Conservation (phyloP, 1,140 invertebrate genomes). For the Teleopsis dalmanni region DNA sequence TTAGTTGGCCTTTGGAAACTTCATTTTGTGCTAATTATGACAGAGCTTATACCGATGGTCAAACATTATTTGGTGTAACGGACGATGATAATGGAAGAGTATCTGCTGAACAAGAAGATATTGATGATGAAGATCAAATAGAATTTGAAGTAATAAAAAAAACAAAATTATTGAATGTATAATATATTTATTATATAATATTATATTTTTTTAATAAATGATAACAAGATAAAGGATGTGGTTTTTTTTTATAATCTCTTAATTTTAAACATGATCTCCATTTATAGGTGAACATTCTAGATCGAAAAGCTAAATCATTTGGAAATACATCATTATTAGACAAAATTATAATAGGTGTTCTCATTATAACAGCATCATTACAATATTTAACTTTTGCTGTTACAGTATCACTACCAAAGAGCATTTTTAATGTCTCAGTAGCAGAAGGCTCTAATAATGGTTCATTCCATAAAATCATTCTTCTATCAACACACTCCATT, state of each 20-base stretch:
- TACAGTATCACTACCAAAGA: conserved; percentile 18
- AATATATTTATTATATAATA: not conserved
- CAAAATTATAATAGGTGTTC: conserved; percentile 14
- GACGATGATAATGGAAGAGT: not conserved
- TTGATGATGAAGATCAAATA: not conserved
- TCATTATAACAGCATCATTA: conserved; percentile 2
- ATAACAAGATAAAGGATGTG: not conserved
- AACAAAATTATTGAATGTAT: not conserved
- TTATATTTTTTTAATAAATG: not conserved
- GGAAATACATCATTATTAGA: conserved; percentile 15
- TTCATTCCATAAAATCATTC: conserved; percentile 39
- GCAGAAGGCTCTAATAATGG: conserved; percentile 18
- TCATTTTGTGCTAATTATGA: not conserved
- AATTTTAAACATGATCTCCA: conserved; percentile 4
- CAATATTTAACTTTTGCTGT: conserved; percentile 17
- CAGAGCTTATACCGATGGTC: not conserved
- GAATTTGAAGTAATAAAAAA: conserved; percentile 1
- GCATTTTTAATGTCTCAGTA: conserved; percentile 22
- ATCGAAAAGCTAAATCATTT: no score
- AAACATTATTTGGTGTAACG: not conserved
- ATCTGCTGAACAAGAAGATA: no score
- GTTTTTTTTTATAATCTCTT: conserved; percentile 2
- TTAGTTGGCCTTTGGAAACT: not conserved
- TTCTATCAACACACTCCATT: conserved; percentile 25
- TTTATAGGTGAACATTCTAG: conserved; percentile 7